Evolutionary conservation across 2,113 vertebrate species (phyloP).

Genomic region (Pollimyrus isidori): DNA sequence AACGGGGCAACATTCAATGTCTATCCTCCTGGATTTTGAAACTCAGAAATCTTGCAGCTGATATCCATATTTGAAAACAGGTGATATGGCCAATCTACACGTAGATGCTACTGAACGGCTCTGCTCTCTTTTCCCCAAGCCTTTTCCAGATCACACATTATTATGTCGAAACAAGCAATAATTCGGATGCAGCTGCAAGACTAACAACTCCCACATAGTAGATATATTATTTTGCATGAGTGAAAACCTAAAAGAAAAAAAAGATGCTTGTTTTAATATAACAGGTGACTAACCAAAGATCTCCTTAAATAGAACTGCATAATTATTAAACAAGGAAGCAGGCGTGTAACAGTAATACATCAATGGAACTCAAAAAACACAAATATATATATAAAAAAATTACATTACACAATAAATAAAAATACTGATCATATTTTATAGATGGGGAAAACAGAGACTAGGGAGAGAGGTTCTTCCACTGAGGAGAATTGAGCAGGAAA

Average conservation of each 20-base stretch:
- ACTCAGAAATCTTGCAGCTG: not conserved
- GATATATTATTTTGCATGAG: constrained; percentile 46
- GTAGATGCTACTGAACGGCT: not conserved
- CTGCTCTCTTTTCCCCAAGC: not conserved
- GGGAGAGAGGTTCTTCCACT: not conserved
- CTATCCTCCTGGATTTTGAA: constrained; percentile 23
- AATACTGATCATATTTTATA: constrained; percentile 50
- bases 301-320: constrained; percentile 66
- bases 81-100: not conserved
- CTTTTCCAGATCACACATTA: constrained; percentile 5
- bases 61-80: not conserved
- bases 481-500: not conserved
- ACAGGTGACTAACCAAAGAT: constrained; percentile 51
- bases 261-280: constrained; percentile 36
- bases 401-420: constrained; percentile 60
- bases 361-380: constrained; percentile 52
- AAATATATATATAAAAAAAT: constrained; percentile 47
- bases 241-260: constrained; percentile 43
- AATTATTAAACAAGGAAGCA: constrained; percentile 39
- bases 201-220: constrained; percentile 7
- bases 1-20: constrained; percentile 39
- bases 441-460: constrained; percentile 34
- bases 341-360: constrained; percentile 42
- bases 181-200: not conserved
- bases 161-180: not conserved